A percentile compares a stretch with the other conserved stretches of the same genome.
phyloP scores from a whole-genome alignment of 1,140 invertebrate species.

The Hetaerina americana region DNA sequence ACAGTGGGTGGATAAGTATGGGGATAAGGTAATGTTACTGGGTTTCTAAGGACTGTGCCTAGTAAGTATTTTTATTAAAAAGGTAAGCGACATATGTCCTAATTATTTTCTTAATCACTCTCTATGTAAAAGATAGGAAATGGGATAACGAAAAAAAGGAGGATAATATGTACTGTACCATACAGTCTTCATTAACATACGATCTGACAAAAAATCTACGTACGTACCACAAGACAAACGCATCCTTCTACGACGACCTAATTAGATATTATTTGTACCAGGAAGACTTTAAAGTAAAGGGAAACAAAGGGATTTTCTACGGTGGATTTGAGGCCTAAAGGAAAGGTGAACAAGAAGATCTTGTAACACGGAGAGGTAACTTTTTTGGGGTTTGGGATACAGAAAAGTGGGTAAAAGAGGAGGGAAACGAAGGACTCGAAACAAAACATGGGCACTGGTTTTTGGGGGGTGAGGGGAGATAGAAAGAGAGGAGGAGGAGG shows the following conservation, averaged over 20 bases:
- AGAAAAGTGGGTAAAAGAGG: no score
- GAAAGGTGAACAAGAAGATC: no score
- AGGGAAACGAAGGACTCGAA: neutral
- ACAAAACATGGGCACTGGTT: neutral
- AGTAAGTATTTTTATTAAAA: neutral
- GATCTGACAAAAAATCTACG: neutral
- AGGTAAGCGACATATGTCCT: neutral
- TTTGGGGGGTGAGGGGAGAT: neutral
- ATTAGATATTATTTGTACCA: conserved; percentile 1
- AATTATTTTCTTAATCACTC: neutral
- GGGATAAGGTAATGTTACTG: neutral
- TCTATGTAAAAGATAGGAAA: neutral
- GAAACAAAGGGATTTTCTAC: neutral
- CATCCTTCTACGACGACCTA: conserved; percentile 3
- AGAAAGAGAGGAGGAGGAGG: conserved; percentile 4
- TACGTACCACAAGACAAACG: neutral
- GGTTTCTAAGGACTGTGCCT: neutral
- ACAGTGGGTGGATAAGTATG: neutral
- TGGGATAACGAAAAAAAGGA: neutral
- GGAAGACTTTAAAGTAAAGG: neutral
- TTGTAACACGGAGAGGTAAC: no score
- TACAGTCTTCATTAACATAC: neutral
- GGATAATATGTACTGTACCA: neutral
- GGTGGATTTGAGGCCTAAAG: neutral
- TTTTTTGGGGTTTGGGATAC: no score